These are phyloP conservation scores for Nemapogon koenigi DNA, from an alignment of 2,888 invertebrate genomes.

Conservation along the genomic window DNA sequence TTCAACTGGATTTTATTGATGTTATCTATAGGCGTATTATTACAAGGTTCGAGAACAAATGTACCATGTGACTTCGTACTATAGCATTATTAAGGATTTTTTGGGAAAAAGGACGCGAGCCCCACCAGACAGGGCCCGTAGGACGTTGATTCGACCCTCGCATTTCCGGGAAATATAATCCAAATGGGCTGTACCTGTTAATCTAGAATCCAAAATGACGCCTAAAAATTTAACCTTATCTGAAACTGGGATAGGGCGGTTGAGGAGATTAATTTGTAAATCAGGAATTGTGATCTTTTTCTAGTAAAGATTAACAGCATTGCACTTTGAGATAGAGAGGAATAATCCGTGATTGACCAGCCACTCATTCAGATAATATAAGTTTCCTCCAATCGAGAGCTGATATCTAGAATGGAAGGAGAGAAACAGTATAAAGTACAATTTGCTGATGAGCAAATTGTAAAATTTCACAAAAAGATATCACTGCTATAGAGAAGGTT, in stretches of 20 bases:
- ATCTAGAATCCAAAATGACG: constrained; percentile 14
- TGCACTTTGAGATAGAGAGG: constrained; percentile 15
- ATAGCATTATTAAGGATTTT: neutral
- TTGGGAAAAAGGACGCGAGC: neutral
- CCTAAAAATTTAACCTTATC: constrained; percentile 17
- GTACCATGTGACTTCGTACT: neutral
- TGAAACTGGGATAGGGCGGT: neutral
- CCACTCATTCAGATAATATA: constrained; percentile 11
- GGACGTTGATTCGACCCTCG: constrained; percentile 16
- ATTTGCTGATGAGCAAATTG: constrained; percentile 20
- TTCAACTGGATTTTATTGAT: neutral
- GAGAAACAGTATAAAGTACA: neutral
- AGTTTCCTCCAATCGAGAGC: constrained; percentile 9
- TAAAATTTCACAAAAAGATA: constrained; percentile 14
- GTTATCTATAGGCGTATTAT: neutral
- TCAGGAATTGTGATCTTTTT: constrained; percentile 10
- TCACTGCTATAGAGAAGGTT: constrained; percentile 16
- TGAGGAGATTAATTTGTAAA: neutral
- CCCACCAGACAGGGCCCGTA: constrained; percentile 13
- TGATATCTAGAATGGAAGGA: neutral
- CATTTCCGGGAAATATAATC: constrained; percentile 14
- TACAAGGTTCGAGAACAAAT: neutral
- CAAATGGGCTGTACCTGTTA: constrained; percentile 12
- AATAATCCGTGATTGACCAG: too few species aligned
- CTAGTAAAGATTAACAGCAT: constrained; percentile 13